These are phyloP conservation scores for Zaprionus obscuricornis DNA, from an alignment of 2,888 invertebrate genomes.

Conservation along the genomic window DNA sequence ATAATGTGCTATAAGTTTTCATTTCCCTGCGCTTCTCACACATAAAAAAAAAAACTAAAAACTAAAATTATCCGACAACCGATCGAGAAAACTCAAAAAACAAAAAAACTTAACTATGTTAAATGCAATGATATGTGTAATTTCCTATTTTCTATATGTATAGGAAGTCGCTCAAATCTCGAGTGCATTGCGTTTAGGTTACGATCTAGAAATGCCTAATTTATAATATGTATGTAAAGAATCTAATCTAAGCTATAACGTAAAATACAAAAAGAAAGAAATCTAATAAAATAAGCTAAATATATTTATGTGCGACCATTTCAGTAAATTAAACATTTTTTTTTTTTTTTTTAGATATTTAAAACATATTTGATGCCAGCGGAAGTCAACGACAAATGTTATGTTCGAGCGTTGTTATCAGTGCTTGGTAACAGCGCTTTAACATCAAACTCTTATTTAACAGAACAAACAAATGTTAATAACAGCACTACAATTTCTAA, in stretches of 20 bases:
- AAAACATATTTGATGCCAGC: no score
- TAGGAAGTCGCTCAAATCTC: slow-evolving; percentile 46
- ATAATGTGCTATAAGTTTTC: slow-evolving; percentile 46
- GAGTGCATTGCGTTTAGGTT: slow-evolving; percentile 50
- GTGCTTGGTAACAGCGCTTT: no score
- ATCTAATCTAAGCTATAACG: slow-evolving; percentile 59
- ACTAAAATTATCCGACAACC: no score
- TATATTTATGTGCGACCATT: slow-evolving; percentile 41
- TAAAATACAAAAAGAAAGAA: slow-evolving; percentile 51
- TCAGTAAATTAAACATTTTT: slow-evolving; percentile 29
- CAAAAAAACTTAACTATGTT: slow-evolving; percentile 21
- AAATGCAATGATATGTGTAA: slow-evolving; percentile 18
- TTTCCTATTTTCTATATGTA: slow-evolving; percentile 12
- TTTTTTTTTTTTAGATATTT: no score
- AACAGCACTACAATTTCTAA: no score
- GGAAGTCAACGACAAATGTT: no score
- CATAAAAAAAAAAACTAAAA: slow-evolving; percentile 6
- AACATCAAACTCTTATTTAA: no score
- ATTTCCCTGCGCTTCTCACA: slow-evolving; percentile 22
- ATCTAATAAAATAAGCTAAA: slow-evolving; percentile 71
- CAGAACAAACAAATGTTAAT: no score
- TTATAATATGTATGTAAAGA: slow-evolving; percentile 71
- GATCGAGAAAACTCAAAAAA: slow-evolving; percentile 24
- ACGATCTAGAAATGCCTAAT: slow-evolving; percentile 64
- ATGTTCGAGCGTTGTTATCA: no score